Conservation (phyloP, 2,888 invertebrate species). For the Hoplodrina ambigua region DNA sequence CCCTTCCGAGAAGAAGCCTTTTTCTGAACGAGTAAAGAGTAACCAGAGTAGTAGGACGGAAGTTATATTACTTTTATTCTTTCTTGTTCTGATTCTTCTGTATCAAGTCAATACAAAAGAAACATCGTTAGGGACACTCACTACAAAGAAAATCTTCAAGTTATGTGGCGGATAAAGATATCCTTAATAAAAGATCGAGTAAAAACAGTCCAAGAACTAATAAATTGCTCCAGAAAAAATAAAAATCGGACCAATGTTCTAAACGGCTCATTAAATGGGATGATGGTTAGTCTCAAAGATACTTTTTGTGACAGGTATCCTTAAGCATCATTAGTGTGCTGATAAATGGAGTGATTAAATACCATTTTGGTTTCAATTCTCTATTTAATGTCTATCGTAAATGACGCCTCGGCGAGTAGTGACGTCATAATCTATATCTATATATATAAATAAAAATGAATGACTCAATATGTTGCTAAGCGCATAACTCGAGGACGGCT, state of each 20-base stretch:
- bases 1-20: neutral
- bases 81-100: neutral
- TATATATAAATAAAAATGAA: too few relatives aligned
- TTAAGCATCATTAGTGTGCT: conserved; percentile 17
- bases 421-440: too few relatives aligned
- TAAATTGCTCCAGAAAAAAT: conserved; percentile 1
- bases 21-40: neutral
- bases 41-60: conserved; percentile 1
- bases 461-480: too few relatives aligned
- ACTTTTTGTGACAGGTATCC: conserved; percentile 7
- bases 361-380: neutral
- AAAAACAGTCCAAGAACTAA: conserved; percentile 3
- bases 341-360: conserved; percentile 2
- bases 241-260: conserved; percentile 11
- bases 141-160: neutral
- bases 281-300: neutral
- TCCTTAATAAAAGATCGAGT: conserved; percentile 18
- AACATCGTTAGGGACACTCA: neutral
- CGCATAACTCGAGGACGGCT: too few relatives aligned
- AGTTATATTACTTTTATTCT: conserved; percentile 21
- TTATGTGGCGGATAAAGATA: conserved; percentile 12
- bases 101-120: conserved; percentile 8
- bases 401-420: too few relatives aligned
- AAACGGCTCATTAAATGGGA: conserved; percentile 3
- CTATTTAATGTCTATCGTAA: too few relatives aligned